Evolutionary conservation across 2,888 invertebrate species (phyloP), one percentile per base, ranked within the genome.

Genomic region (Harpalus rufipes): DNA sequence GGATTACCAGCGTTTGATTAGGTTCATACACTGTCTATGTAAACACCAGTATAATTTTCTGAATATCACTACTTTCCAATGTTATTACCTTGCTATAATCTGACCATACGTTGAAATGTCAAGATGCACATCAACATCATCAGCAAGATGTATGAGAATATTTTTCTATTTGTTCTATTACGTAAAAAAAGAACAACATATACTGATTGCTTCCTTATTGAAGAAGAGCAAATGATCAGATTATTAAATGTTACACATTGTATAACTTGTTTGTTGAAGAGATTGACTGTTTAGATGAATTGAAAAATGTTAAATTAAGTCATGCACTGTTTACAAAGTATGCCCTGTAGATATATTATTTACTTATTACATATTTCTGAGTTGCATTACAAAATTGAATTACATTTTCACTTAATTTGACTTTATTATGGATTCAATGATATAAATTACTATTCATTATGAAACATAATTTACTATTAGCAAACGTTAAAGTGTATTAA

Each of bases 41-140:
- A 80, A 51, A 80, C 79, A 80, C 14, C 59, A 41, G 59, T 80
- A 61, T 80, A 32, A 59, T 39, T 59, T 80, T 80, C 79, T 80
- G 79, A 59, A 61, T 61, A 80, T 61, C 79, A 80, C 58, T 59
- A 80, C 79, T 80, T 80, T 80, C 79, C 56, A 59, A 58, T 21
- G 18, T 61, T 32, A 80, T 80, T 80, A 61, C 61, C 32, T 80
- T 21, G 74, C 14, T 59, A 41, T 80, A 59, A 59, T 78, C 78
- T 59, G 41, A 59, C 25, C 61, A 39, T 7, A n/a, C 21, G 58
- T 25, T 7, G 18, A 80, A 80, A 80, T 59, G 79, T 80, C 79
- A 80, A 61, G 56, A 80, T 61, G 59, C 58, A 59, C 18, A 32
- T 68, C 58, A 78, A 59, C 18, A 32, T 68, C 58, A 78, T 78